Evolutionary conservation across 2,797 vertebrate species (phyloP).

Genomic region (Threskiornis aethiopicus): DNA sequence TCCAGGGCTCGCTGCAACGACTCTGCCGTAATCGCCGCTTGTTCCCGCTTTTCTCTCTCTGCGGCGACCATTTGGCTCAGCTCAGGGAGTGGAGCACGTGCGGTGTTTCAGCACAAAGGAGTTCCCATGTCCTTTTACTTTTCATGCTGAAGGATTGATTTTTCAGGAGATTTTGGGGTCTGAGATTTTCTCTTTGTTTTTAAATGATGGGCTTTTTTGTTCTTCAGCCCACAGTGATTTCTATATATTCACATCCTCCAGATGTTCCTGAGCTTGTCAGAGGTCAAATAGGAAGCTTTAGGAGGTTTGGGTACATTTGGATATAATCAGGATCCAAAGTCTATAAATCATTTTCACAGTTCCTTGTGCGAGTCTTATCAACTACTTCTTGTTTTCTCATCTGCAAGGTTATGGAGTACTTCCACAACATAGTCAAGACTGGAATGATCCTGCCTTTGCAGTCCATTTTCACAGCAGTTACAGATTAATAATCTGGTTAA

Average conservation of each 20-base stretch:
- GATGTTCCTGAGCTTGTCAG: background rate
- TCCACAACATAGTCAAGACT: background rate
- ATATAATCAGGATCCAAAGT: background rate
- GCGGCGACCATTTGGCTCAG: rapidly evolving
- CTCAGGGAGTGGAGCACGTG: background rate
- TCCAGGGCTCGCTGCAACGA: background rate
- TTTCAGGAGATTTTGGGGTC: background rate
- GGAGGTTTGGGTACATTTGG: background rate
- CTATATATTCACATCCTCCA: background rate
- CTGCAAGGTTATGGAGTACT: background rate
- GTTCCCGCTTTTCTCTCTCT: background rate
- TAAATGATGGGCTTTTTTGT: background rate
- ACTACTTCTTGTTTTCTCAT: background rate
- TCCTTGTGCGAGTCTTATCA: background rate
- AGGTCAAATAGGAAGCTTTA: background rate
- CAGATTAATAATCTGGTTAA: background rate
- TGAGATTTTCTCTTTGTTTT: background rate
- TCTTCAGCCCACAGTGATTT: background rate
- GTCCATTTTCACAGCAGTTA: background rate
- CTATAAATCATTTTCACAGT: background rate
- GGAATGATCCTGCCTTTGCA: background rate
- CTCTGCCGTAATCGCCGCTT: rapidly evolving
- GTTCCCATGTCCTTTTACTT: background rate
- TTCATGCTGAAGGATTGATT: background rate
- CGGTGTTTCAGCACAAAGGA: rapidly evolving